Evolutionary conservation across 2,797 vertebrate species (phyloP), one percentile per base, ranked within the genome.

Genomic region (Cynodonichthys magdalenae): DNA sequence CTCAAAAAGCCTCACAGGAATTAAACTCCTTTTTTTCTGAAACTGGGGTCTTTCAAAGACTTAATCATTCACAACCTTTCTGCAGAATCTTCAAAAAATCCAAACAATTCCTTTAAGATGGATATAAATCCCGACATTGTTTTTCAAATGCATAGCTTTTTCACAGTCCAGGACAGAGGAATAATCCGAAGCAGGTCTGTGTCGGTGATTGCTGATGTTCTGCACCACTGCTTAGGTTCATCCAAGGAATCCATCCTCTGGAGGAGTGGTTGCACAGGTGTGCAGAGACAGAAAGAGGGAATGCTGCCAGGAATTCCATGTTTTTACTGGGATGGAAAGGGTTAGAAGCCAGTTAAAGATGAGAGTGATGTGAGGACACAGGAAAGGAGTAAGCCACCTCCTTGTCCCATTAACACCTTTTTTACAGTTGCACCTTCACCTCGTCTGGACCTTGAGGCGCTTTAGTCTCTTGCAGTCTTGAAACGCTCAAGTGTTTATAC

Each of bases 251-350:
- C 66, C 27, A 53, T 72, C 39, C 59, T 75, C 59, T 54, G n/a
- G 41, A 69, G 57, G 54, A 74, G 53, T 44, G 62, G 59, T 68
- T 80, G 74, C 66, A 84, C 90, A 94, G 89, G 89, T 93, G 90
- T 86, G 75, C 71, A 59, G 55, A 74, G 59, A 77, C 45, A 63
- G 47, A 41, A 59, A 55, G 14, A 51, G 67, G 79, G 83, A 88
- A 85, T 15, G 66, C 57, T 86, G 90, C 89, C 85, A 67, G 61
- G 31, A 63, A 53, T 31, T 74, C 71, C 70, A 20, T 5, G 1
- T 57, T 81, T 79, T 65, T 47, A 41, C 46, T 63, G 80, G 72
- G 61, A 64, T 48, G 14, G n/a, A 34, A 15, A 5, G 4, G 17
- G 24, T 19, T 44, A 71, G 68, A 54, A 67, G 41, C 54, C 56